phyloP scores from a whole-genome alignment of 2,113 vertebrate genomes.

The Cygnus buccinator region DNA sequence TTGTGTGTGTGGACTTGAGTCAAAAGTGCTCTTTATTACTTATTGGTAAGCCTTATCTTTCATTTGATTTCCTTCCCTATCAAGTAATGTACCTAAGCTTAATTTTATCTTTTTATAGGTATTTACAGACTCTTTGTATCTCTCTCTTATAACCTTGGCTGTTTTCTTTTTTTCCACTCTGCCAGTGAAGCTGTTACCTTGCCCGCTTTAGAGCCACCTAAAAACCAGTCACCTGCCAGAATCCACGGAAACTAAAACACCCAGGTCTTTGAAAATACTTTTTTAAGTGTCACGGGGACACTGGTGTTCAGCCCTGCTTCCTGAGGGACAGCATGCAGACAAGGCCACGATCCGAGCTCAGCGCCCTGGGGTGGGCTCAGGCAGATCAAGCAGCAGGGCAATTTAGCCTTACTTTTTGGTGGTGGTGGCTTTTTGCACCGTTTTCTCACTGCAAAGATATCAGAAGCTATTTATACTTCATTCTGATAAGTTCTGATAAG shows the following conservation, averaged over 20 bases:
- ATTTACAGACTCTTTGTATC: neutral
- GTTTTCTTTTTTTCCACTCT: neutral
- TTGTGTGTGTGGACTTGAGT: neutral
- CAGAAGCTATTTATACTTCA: neutral
- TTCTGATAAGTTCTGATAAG: neutral
- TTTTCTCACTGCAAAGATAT: neutral
- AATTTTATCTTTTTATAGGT: neutral
- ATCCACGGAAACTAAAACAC: neutral
- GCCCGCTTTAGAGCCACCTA: neutral
- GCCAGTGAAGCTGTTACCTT: neutral
- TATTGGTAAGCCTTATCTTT: neutral
- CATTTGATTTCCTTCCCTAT: neutral
- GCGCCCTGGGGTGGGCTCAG: neutral
- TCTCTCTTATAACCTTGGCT: neutral
- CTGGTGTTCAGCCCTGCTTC: neutral
- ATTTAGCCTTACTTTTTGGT: neutral
- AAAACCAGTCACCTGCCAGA: neutral
- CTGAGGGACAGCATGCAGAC: neutral
- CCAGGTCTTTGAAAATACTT: neutral
- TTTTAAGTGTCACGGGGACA: neutral
- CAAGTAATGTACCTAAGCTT: neutral
- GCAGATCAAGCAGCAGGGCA: too few species aligned
- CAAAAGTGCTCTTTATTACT: neutral
- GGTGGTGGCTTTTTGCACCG: neutral
- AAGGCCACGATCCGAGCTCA: too few species aligned